Conservation (phyloP, 1,140 invertebrate species). For the Drosophila micromelanica region DNA sequence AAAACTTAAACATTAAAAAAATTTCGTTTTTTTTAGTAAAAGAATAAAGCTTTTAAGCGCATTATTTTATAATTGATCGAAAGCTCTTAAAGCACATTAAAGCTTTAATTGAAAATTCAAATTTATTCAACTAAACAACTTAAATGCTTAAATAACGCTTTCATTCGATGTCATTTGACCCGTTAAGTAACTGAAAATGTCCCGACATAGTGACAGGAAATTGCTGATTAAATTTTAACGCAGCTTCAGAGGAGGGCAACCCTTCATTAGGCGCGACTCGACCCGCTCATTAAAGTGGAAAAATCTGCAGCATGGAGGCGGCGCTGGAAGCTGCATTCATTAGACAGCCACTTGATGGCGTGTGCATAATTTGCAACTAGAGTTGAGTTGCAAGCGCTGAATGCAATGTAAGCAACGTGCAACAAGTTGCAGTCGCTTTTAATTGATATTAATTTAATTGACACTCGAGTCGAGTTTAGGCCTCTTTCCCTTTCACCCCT, state of each 20-base stretch:
- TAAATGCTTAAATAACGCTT: neutral
- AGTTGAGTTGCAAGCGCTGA: slow-evolving; percentile 40
- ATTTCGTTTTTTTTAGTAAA: no score
- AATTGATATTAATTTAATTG: slow-evolving; percentile 83
- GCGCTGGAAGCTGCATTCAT: slow-evolving; percentile 42
- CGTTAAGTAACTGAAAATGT: slow-evolving; percentile 11
- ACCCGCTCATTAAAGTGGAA: slow-evolving; percentile 50
- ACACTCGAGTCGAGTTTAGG: slow-evolving; percentile 73
- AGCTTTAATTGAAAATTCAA: neutral
- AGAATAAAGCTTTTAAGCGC: no score
- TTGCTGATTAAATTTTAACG: slow-evolving; percentile 66
- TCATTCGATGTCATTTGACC: slow-evolving; percentile 17
- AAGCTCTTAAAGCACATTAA: slow-evolving; percentile 4
- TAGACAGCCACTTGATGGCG: slow-evolving; percentile 64
- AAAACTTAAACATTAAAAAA: neutral
- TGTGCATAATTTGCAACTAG: slow-evolving; percentile 74
- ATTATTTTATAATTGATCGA: no score
- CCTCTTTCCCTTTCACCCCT: slow-evolving; percentile 6
- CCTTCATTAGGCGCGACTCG: slow-evolving; percentile 64
- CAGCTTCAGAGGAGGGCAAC: slow-evolving; percentile 44
- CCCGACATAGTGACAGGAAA: slow-evolving; percentile 58
- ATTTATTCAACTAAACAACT: neutral
- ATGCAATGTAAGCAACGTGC: slow-evolving; percentile 31
- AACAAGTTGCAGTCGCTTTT: slow-evolving; percentile 76
- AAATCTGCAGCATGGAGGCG: slow-evolving; percentile 39